Evolutionary conservation across 64 coral and sea anemone genomes (phyloP), one percentile per base, ranked within the genome.

Genomic region (Catalaphyllia jardinei): DNA sequence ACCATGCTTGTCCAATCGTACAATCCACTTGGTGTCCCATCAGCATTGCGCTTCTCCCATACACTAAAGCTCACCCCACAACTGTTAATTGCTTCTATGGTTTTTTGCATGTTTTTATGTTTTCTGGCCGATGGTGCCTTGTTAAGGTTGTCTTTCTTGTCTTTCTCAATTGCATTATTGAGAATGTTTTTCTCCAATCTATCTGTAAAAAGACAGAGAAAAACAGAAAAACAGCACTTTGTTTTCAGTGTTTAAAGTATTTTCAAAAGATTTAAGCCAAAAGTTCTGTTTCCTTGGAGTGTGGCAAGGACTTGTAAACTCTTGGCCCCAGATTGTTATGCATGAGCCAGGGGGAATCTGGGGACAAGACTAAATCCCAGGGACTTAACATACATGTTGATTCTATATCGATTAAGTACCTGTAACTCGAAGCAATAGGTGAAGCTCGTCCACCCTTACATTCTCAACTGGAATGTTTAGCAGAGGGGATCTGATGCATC

Each of bases 381-480:
- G 61, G 61, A 63, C 61, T 63, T 63, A 63, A 63, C 61, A 63
- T 63, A 63, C 20, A 63, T 63, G 61, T 63, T 6, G 61, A 63
- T 14, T 63, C 4, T 63, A 63, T 63, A 63, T 63, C 6, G 52
- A 77, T 52, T 20, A 79, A 79, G 22, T 52, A 89, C 87, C 76
- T 79, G 87, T 89, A 10, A 89, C 65, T 89, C 76, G 62, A 67
- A 89, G 75, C 55, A 89, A 19, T 29, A 89, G 67, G 61, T 89
- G 87, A 39, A 89, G 87, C 60, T 89, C 76, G 52, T 89, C 87
- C 62, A 89, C 65, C 54, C 87, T 89, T 27, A 89, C 20, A 61
- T 89, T 89, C 18, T n/a, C 38, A 89, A 89, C 12, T n/a, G 59
- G 11, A 50, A 89, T 89, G 75, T 79, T 35, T 7, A 89, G 64